Base-by-base conservation (phyloP, 2,113 vertebrate species). In the Stercorarius parasiticus region DNA sequence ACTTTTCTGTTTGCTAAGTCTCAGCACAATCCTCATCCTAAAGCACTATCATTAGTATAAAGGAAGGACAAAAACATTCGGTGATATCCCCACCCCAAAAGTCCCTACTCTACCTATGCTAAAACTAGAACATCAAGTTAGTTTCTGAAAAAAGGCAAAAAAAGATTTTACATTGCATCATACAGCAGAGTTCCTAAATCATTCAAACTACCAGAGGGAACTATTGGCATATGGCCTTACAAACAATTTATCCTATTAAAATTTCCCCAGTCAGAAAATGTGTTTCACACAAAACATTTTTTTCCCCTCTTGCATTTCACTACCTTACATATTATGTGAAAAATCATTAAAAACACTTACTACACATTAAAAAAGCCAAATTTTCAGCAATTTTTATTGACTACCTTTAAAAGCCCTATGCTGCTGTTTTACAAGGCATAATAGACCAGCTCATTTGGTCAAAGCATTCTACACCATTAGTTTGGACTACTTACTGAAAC, bases 401-500 rank as follows among this genome's bases (percentile, higher is more conserved):
- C 98, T 98, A 99, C 98, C 98, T 98, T 98, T 98, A 98, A 98
- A 99, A 98, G 98, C 98, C 98, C 98, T 99, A 98, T 98, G 98
- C 97, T 98, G 98, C 98, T 99, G 98, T 98, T 98, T 98, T 98
- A 98, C 98, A 99, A 99, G 98, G 98, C 98, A 98, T 98, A 97
- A 97, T 97, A 97, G 98, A 98, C 98, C 98, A 98, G 98, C 98
- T 98, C 97, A 98, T 98, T 98, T 98, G 98, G 98, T 98, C 97
- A 97, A 98, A 98, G 96, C 98, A 95, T 97, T 98, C 98, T 98
- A 98, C 98, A 98, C 98, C 97, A 98, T 98, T 98, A 98, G 96
- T 98, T 98, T 98, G 98, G 97, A 98, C 98, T 98, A 98, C 98
- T 98, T 98, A 98, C 98, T 98, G 98, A 98, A 98, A 99, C 98